A percentile compares a stretch with the other conserved stretches of the same genome.
phyloP scores from a whole-genome alignment of 2,113 vertebrate species.

The Tretioscincus oriximinensis region DNA sequence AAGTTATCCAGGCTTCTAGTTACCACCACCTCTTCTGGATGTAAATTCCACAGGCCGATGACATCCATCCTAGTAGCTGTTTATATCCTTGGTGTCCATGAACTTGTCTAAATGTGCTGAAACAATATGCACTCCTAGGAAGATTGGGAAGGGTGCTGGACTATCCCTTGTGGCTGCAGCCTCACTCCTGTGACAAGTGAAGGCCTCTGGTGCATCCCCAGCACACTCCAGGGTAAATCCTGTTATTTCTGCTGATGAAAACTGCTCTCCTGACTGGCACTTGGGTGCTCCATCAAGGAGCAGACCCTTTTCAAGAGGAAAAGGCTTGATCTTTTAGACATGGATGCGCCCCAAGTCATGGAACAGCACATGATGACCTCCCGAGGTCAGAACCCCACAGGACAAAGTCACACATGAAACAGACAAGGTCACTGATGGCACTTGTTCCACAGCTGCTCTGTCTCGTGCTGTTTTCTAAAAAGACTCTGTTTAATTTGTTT shows the following conservation, averaged over 20 bases:
- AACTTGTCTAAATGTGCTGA: too few species aligned
- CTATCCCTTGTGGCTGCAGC: neutral
- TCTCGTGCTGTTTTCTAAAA: neutral
- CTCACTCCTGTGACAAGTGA: neutral
- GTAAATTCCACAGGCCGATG: too few species aligned
- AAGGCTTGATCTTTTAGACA: neutral
- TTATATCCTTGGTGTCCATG: too few species aligned
- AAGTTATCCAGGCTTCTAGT: too few species aligned
- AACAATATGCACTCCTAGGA: too few species aligned
- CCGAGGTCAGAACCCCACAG: neutral
- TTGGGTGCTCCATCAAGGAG: neutral
- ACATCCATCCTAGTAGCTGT: too few species aligned
- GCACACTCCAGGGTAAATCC: neutral
- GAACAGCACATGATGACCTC: neutral
- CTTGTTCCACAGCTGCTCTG: neutral
- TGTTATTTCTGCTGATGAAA: neutral
- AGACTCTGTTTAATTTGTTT: neutral
- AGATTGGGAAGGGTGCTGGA: too few species aligned
- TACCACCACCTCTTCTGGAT: too few species aligned
- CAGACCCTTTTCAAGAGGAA: neutral
- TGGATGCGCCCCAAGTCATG: neutral
- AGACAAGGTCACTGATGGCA: neutral
- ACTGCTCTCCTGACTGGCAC: neutral
- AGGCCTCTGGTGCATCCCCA: neutral
- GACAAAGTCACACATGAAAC: neutral